Evolutionary conservation across 2,113 vertebrate species (phyloP), one percentile per base, ranked within the genome.

Genomic region (Galemys pyrenaicus): DNA sequence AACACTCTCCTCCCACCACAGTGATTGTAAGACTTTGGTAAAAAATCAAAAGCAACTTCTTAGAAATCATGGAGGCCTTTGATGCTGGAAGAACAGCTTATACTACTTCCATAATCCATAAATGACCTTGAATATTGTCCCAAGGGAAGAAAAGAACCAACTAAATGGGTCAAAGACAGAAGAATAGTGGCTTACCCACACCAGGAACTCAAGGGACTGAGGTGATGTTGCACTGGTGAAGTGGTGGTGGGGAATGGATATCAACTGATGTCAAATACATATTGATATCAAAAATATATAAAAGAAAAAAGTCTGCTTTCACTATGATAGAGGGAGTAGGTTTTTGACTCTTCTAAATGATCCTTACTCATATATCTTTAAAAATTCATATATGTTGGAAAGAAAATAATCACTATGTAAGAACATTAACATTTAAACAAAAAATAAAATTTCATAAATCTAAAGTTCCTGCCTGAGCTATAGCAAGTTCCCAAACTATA

Each of bases 401-500:
- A 84, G 62, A 37, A 89, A 86, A 91, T 10, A 39, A 60, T 75
- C 73, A 86, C n/a, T 95, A 86, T 78, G 19, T 39, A 91, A 94
- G 15, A 62, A 51, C 5, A 73, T 46, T 54, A 30, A 68, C 5
- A 46, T 92, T 89, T 87, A 65, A 74, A 91, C 32, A 44, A 87
- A 79, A 75, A 54, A 67, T 28, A 54, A 56, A 73, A 51, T 28
- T 49, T 73, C 41, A 75, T 60, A 70, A 89, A 89, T 70, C 60
- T 39, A n/a, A 95, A 83, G 79, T 39, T 75, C 22, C 35, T 8
- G 26, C 51, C 32, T 74, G 32, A 60, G 54, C 71, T 79, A 65
- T 3, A n/a, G 44, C n/a, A 81, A 5, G n/a, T 51, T 51, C 19
- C 26, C 30, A 92, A 54, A 89, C 32, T 64, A 60, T 37, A 71